phyloP scores from a whole-genome alignment of 2,113 vertebrate genomes.

The Cephalopterus ornatus region DNA sequence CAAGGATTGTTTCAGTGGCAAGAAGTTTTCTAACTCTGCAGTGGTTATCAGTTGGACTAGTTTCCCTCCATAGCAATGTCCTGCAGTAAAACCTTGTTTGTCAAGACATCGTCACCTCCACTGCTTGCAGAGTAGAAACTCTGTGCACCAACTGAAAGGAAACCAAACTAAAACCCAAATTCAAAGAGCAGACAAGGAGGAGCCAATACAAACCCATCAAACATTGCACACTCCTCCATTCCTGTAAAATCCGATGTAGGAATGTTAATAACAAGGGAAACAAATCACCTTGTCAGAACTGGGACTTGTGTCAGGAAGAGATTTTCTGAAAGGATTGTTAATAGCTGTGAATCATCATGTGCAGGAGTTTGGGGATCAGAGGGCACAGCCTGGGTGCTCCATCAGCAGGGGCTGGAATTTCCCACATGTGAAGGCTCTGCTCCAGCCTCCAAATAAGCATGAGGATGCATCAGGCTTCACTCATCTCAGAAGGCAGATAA shows the following conservation, averaged over 20 bases:
- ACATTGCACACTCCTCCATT: neutral
- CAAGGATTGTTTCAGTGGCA: neutral
- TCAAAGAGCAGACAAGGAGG: neutral
- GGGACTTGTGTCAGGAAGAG: neutral
- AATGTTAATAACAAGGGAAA: slow-evolving; percentile 1
- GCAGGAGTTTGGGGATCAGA: neutral
- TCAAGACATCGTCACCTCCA: neutral
- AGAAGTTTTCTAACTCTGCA: neutral
- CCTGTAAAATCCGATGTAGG: neutral
- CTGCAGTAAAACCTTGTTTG: neutral
- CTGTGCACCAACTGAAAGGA: neutral
- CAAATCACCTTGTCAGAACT: slow-evolving; percentile 11
- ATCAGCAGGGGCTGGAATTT: neutral
- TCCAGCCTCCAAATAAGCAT: neutral
- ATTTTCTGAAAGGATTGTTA: neutral
- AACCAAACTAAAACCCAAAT: neutral
- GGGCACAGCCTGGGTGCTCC: neutral
- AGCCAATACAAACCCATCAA: neutral
- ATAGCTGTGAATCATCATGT: neutral
- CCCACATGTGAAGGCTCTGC: neutral
- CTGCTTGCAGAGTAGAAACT: neutral
- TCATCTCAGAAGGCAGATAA: neutral
- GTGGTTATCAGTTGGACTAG: neutral
- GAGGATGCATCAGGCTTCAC: neutral
- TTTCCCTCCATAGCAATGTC: neutral